Percentiles rank a stretch among this genome's conserved stretches.
Conservation (phyloP, 2,113 vertebrate species). For the Heterotilapia buettikoferi region DNA sequence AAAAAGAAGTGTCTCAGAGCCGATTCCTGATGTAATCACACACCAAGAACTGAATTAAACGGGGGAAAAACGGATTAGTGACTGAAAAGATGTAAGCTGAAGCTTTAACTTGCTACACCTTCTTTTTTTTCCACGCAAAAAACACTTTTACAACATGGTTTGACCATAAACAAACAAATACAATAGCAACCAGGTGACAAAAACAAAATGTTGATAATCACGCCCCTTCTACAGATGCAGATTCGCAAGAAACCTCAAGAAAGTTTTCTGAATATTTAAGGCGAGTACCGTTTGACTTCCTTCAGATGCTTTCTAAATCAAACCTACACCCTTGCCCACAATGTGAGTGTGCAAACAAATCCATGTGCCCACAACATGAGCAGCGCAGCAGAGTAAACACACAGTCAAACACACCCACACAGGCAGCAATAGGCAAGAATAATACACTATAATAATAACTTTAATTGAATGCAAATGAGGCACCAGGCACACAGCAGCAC, state of each 20-base stretch:
- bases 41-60: background rate
- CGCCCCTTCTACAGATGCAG: background rate
- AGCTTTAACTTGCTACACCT: background rate
- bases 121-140: background rate
- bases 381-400: background rate
- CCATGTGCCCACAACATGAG: background rate
- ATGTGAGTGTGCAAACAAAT: background rate
- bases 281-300: background rate
- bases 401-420: background rate
- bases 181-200: background rate
- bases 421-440: background rate
- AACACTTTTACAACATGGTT: background rate
- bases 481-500: background rate
- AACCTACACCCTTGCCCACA: background rate
- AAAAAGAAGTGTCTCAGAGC: background rate
- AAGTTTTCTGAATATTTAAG: background rate
- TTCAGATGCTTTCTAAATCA: background rate
- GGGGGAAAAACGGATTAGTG: fast-evolving
- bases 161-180: background rate
- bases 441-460: background rate
- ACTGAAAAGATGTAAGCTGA: background rate
- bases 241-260: fast-evolving
- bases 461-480: conserved; percentile 16
- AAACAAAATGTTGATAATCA: background rate
- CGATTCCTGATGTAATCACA: background rate